These are phyloP conservation scores for Coenonympha glycerion DNA, from an alignment of 2,888 invertebrate species.

Conservation along the genomic window DNA sequence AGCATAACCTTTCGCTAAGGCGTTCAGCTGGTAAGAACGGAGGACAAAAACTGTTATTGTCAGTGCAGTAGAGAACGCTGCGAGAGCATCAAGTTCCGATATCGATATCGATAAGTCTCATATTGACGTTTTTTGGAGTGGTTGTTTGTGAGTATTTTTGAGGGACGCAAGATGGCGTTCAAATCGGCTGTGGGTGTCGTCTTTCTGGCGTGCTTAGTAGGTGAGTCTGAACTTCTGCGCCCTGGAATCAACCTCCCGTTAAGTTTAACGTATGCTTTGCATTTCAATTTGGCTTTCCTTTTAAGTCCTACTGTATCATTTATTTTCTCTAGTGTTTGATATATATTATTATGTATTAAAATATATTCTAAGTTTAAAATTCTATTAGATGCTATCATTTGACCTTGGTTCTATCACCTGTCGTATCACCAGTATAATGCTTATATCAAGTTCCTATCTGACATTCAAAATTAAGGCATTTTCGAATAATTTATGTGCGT, in stretches of 20 bases:
- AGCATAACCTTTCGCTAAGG: slow-evolving; percentile 66
- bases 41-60: slow-evolving; percentile 65
- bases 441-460: slow-evolving; percentile 4
- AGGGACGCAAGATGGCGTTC: slow-evolving; percentile 60
- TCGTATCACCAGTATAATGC: slow-evolving; percentile 7
- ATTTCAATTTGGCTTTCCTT: slow-evolving; percentile 18
- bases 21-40: slow-evolving; percentile 58
- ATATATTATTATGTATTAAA: too few relatives aligned
- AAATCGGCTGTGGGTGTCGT: slow-evolving; percentile 48
- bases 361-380: neutral
- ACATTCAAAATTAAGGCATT: slow-evolving; percentile 12
- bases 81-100: slow-evolving; percentile 55
- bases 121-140: slow-evolving; percentile 54
- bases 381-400: neutral
- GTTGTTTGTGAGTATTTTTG: slow-evolving; percentile 46
- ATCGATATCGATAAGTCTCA: slow-evolving; percentile 55
- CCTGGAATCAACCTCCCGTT: slow-evolving; percentile 18
- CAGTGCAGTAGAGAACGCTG: slow-evolving; percentile 66
- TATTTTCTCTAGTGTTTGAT: too few relatives aligned
- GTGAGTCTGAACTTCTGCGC: slow-evolving; percentile 44
- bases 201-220: slow-evolving; percentile 57
- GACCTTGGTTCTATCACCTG: slow-evolving; percentile 13
- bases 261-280: slow-evolving; percentile 10
- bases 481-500: slow-evolving; percentile 5
- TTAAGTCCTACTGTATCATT: neutral